These are phyloP conservation scores for Actinopyga echinites DNA, from an alignment of 53 echinoderm and acorn worm genomes.

Conservation along the genomic window DNA sequence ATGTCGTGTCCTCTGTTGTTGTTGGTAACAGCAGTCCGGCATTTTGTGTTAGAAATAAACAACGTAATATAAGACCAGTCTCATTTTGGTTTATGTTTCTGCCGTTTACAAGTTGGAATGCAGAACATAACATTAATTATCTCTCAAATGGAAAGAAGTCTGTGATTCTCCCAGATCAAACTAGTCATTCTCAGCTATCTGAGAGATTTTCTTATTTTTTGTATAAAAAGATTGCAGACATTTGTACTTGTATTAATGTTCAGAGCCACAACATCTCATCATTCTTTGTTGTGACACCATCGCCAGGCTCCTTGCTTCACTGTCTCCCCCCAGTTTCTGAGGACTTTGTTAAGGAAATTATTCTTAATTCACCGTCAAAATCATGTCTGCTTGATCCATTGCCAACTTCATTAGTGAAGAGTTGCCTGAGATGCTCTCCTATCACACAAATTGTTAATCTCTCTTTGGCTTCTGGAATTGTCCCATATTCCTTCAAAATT, in stretches of 20 bases:
- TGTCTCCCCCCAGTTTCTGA: neutral
- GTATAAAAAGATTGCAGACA: neutral
- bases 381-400: slow-evolving; percentile 49
- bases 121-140: too few relatives aligned
- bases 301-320: neutral
- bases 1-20: too few relatives aligned
- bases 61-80: too few relatives aligned
- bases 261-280: neutral
- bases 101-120: too few relatives aligned
- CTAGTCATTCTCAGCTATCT: neutral
- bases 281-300: neutral
- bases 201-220: slow-evolving; percentile 1
- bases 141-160: neutral
- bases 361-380: slow-evolving; percentile 45
- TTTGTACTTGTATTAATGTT: neutral
- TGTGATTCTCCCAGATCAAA: neutral
- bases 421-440: slow-evolving; percentile 27
- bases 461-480: slow-evolving; percentile 48
- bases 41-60: too few relatives aligned
- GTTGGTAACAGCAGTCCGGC: too few relatives aligned
- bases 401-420: slow-evolving; percentile 53
- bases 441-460: slow-evolving; percentile 52
- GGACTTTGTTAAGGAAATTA: slow-evolving; percentile 38
- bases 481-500: slow-evolving; percentile 53
- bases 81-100: too few relatives aligned